A percentile compares a stretch with the other conserved stretches of the same genome.
phyloP scores from a whole-genome alignment of 1,140 invertebrate species.

The Bombus confusus region DNA sequence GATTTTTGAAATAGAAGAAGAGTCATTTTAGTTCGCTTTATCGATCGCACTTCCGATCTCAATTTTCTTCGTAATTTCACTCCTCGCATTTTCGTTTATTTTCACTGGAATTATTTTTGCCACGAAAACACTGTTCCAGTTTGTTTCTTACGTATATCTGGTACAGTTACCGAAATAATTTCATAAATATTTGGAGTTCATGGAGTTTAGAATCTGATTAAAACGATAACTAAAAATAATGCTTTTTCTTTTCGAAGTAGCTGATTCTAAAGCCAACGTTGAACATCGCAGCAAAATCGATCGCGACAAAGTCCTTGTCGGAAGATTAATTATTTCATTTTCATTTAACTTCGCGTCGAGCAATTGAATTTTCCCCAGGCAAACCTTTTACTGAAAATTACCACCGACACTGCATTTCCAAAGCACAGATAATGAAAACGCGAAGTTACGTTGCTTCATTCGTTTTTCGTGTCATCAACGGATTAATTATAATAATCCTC shows the following conservation, averaged over 20 bases:
- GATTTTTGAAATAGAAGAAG: not conserved
- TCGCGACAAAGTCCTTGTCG: not conserved
- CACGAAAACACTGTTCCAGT: not conserved
- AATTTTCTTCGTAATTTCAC: not conserved
- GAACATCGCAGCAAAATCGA: conserved; percentile 6
- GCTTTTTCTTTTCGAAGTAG: not conserved
- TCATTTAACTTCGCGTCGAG: not conserved
- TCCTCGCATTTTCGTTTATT: not conserved
- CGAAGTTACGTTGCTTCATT: not conserved
- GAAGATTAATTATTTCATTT: conserved; percentile 27
- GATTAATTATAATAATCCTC: not conserved
- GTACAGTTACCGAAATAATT: not conserved
- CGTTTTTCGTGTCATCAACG: not conserved
- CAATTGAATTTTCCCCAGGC: not conserved
- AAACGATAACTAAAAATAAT: not conserved
- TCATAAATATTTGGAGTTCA: not conserved
- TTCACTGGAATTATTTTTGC: not conserved
- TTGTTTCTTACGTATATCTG: not conserved
- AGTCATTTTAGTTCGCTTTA: not conserved
- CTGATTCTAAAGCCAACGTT: not conserved
- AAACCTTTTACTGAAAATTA: not conserved
- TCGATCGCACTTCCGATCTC: not conserved
- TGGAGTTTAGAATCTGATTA: not conserved
- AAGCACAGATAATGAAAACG: not conserved
- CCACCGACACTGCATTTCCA: not conserved